Percentiles rank a stretch among this genome's conserved stretches.
Evolutionary conservation across 2,113 vertebrate species (phyloP).

Genomic region (Semnopithecus entellus): DNA sequence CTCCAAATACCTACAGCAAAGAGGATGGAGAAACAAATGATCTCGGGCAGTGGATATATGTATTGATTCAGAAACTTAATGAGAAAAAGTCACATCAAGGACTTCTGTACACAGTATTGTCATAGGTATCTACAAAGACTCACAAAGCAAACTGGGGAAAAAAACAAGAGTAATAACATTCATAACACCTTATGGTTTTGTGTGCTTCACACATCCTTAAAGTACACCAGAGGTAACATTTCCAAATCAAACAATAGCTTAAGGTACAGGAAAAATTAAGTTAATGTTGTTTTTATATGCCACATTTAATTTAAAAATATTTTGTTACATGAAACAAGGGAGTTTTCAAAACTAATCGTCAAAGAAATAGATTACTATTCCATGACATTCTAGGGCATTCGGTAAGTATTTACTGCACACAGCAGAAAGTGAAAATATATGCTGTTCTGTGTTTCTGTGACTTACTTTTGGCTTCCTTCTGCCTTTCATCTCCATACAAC

Average conservation of each 20-base stretch:
- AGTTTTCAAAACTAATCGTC: constrained; percentile 60
- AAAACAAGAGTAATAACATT: not conserved
- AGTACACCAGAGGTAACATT: not conserved
- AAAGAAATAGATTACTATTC: constrained; percentile 11
- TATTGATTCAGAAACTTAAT: constrained; percentile 42
- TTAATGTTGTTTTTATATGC: constrained; percentile 31
- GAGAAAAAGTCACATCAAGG: constrained; percentile 56
- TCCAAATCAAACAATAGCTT: constrained; percentile 20
- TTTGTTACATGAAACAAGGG: constrained; percentile 37
- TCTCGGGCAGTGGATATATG: not conserved
- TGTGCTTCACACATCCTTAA: constrained; percentile 34
- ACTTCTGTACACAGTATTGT: not conserved
- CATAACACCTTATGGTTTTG: constrained; percentile 16
- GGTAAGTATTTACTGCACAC: not conserved
- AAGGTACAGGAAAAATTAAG: constrained; percentile 11
- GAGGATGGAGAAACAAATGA: not conserved
- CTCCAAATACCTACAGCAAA: constrained; percentile 44
- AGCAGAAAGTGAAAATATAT: not conserved
- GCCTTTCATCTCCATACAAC: not conserved
- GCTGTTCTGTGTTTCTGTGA: not conserved
- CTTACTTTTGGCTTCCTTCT: constrained; percentile 21
- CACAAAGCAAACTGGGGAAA: not conserved
- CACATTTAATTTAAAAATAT: constrained; percentile 21
- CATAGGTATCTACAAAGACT: constrained; percentile 30
- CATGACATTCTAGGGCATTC: not conserved